Evolutionary conservation across 2,888 invertebrate genomes (phyloP).

Genomic region (Galeopsomyia nigrocyanea): DNA sequence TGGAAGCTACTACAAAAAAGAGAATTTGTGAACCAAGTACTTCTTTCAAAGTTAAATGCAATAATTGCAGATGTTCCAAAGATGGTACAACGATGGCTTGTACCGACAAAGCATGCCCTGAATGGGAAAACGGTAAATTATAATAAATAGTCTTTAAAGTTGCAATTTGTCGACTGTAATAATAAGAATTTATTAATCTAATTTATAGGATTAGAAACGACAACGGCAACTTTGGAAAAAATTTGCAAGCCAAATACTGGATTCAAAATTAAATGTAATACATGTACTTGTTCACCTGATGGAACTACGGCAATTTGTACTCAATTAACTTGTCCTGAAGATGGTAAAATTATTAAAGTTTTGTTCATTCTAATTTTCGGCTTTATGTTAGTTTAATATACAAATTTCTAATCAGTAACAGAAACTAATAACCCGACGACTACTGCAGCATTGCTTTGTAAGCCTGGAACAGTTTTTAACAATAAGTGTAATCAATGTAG

Average conservation of each 20-base stretch:
- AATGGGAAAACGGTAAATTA: background rate
- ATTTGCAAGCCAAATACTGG: background rate
- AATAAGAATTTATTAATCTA: background rate
- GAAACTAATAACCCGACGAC: too few species aligned
- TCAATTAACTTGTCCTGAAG: background rate
- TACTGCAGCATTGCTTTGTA: too few species aligned
- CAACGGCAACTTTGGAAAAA: background rate
- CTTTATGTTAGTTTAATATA: too few species aligned
- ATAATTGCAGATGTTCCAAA: slow-evolving; percentile 71
- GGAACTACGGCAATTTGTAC: slow-evolving; percentile 12
- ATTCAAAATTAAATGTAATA: background rate
- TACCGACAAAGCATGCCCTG: slow-evolving; percentile 47
- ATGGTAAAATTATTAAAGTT: too few species aligned
- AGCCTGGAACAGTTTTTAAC: slow-evolving; percentile 30
- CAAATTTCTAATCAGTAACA: too few species aligned
- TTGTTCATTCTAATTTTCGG: background rate
- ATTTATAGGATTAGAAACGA: background rate
- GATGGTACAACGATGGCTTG: slow-evolving; percentile 57
- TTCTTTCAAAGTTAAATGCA: slow-evolving; percentile 68
- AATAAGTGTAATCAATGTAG: slow-evolving; percentile 68
- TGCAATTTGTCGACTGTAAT: background rate
- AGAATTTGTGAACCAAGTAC: slow-evolving; percentile 4
- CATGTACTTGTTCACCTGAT: background rate
- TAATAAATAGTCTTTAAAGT: background rate
- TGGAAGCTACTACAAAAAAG: too few species aligned